A percentile compares a stretch with the other conserved stretches of the same genome.
These are phyloP conservation scores for Chymomyza fuscimana DNA, from an alignment of 2,888 invertebrate genomes.

Conservation along the genomic window DNA sequence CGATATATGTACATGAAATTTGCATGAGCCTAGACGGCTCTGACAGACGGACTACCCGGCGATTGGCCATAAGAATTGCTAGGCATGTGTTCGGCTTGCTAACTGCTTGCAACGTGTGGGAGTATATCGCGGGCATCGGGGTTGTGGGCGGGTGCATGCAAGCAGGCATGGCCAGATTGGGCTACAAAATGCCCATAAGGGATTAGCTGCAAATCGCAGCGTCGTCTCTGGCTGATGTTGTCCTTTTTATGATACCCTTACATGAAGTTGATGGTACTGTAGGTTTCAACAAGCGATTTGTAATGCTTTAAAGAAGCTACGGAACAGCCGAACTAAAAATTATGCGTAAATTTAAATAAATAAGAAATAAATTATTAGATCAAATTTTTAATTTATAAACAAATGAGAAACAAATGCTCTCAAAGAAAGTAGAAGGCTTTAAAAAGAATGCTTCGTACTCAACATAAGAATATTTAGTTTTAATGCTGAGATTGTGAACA, in stretches of 20 bases:
- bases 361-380: too few relatives aligned
- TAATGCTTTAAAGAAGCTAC: too few relatives aligned
- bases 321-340: too few relatives aligned
- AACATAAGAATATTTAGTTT: too few relatives aligned
- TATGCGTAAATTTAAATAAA: too few relatives aligned
- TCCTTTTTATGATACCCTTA: conserved; percentile 15
- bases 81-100: conserved; percentile 41
- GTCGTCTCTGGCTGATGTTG: conserved; percentile 48
- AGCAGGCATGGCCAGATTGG: conserved; percentile 19
- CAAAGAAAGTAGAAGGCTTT: too few relatives aligned
- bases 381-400: too few relatives aligned
- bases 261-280: neutral
- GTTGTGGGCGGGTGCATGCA: conserved; percentile 26
- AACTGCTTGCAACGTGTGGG: neutral
- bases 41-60: conserved; percentile 7
- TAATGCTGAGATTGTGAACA: too few relatives aligned
- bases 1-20: conserved; percentile 69
- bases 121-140: neutral
- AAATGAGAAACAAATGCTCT: too few relatives aligned
- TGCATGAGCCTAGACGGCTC: conserved; percentile 70
- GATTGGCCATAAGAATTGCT: conserved; percentile 17
- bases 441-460: too few relatives aligned
- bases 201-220: conserved; percentile 77
- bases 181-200: conserved; percentile 79
- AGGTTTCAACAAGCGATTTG: too few relatives aligned